Evolutionary conservation across 64 coral and sea anemone genomes (phyloP), one percentile per base, ranked within the genome.

Genomic region (Pocillopora damicornis): DNA sequence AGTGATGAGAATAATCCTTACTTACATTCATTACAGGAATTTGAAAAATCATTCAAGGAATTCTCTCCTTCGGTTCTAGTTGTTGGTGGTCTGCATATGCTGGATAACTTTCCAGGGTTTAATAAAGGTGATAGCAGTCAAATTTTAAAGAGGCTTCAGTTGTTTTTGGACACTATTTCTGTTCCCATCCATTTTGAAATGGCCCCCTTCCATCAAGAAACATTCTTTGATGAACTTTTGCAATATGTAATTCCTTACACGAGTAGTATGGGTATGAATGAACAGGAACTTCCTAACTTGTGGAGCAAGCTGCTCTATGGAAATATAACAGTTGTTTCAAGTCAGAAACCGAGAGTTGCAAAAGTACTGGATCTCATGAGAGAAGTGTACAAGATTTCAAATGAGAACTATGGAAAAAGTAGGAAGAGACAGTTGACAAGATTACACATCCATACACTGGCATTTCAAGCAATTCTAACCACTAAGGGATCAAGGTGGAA

Each of bases 271-370:
- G 95, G 95, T 0, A 91, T 98, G 81, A 98, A 98, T 90, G 95
- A 98, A 77, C 95, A 98, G 58, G 95, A 98, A 60, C 92, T 98
- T 9, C 91, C 91, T 15, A 98, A 98, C 68, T 80, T 98, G 4
- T 89, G 86, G 37, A 98, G 85, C 35, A 98, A 88, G 34, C 45
- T 98, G 6, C 90, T 84, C 13, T 62, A 78, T 78, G 89, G 77
- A 74, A 98, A 91, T 2, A 90, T 94, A n/a, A 98, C 89, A 35
- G 87, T 91, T 64, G 86, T 89, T 30, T 93, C 95, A 58, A 91
- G 88, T 61, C 92, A 93, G 73, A 93, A 93, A 79, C 95, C 95
- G 7, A 76, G 95, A 72, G 95, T 98, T 79, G 95, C 95, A 37
- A 90, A 65, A 38, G 91, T 93, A 13, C 86, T 98, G 5, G 95